Evolutionary conservation across 2,888 invertebrate species (phyloP), one percentile per base, ranked within the genome.

Genomic region (Drosophila prolongata): DNA sequence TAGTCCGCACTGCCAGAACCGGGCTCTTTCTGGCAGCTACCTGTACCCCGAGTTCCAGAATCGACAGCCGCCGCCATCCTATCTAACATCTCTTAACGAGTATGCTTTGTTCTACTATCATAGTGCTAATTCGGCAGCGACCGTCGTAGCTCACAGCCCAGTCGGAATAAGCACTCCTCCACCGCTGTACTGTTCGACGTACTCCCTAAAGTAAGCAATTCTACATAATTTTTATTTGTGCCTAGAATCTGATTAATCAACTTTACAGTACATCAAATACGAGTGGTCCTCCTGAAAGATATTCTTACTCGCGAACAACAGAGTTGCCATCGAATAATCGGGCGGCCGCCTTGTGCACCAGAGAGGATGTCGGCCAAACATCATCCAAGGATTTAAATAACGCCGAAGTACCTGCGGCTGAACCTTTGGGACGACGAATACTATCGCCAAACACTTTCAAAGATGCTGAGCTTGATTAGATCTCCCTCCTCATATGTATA

Each of bases 41-140:
- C 95, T 97, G 93, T 98, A 98, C 92, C 98, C 98, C 3, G 98
- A 98, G 93, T 98, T 98, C 92, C 98, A 98, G 91, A 98, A 97
- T 93, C 94, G 98, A 80, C 97, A 98, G 30, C 98, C 98, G 42
- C 98, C 98, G 46, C 98, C 98, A 30, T 97, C 98, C 74, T 98
- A 98, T 92, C 96, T 98, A 93, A 98, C 98, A 4, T 97, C 98
- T 73, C 97, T 98, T 96, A 98, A 98, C 92, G 98, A 98, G 91
- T 98, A 98, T 93, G 95, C 98, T 89, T 94, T 98, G 88, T 94
- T 97, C 90, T 94, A 97, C 85, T 94, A 97, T 90, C 90, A 87
- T 1, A 80, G 83, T 24, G 70, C 85, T 2, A 76, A 77, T 70
- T 69, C 53, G 3, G 19, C 86, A 2, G 79, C 76, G 92, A 92